Conservation (phyloP, 1,140 invertebrate species). For the Drosophila grimshawi region DNA sequence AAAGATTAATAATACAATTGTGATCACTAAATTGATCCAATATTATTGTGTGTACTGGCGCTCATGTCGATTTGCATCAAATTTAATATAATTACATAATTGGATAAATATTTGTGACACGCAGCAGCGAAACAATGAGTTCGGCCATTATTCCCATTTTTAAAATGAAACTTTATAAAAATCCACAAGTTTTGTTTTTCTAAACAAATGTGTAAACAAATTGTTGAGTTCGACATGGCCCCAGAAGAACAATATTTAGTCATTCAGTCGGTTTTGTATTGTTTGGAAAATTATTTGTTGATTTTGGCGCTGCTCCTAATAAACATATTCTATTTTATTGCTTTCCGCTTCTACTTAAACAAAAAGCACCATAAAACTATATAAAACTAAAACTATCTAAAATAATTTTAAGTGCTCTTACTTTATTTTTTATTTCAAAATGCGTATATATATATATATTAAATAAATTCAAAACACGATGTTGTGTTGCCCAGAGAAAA, state of each 20-base stretch:
- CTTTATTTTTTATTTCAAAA: constrained; percentile 18
- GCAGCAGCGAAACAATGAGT: constrained; percentile 49
- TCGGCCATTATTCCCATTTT: constrained; percentile 38
- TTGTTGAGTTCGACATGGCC: constrained; percentile 29
- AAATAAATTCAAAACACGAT: neutral
- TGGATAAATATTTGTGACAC: constrained; percentile 76
- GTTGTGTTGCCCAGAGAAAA: neutral
- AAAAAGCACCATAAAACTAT: constrained; percentile 56
- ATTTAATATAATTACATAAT: constrained; percentile 72
- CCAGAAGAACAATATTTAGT: constrained; percentile 60
- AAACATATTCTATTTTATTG: constrained; percentile 73
- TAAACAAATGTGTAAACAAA: constrained; percentile 67
- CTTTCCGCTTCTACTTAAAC: constrained; percentile 72
- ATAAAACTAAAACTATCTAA: constrained; percentile 54
- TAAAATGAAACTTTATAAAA: constrained; percentile 66
- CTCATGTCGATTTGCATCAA: constrained; percentile 65
- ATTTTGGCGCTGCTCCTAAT: constrained; percentile 49
- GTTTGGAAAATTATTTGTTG: constrained; percentile 53
- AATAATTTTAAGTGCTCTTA: constrained; percentile 40
- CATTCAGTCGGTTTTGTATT: constrained; percentile 57
- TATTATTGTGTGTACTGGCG: constrained; percentile 38
- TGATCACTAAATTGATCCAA: constrained; percentile 57
- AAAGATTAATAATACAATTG: constrained; percentile 68
- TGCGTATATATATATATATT: constrained; percentile 13
- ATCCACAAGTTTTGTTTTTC: constrained; percentile 60